Evolutionary conservation across 2,888 invertebrate species (phyloP).

Genomic region (Thysanoteuthis rhombus): DNA sequence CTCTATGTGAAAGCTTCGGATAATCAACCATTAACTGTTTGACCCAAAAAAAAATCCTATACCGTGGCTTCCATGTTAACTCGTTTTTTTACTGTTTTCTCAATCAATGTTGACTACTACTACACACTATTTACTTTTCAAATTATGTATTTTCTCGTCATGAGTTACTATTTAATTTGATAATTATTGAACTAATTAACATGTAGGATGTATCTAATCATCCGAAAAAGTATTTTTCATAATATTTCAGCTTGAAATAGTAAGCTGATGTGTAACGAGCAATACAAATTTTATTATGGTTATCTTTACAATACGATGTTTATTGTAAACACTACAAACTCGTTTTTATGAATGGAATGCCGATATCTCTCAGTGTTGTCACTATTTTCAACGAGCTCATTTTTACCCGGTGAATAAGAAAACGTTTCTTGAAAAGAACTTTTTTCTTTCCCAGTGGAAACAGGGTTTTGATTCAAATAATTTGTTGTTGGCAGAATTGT

Average conservation of each 20-base stretch:
- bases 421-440: neutral
- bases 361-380: neutral
- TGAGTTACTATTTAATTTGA: neutral
- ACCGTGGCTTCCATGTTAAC: neutral
- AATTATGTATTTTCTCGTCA: neutral
- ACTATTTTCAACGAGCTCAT: neutral
- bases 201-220: neutral
- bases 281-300: neutral
- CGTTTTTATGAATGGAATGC: neutral
- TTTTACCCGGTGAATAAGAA: neutral
- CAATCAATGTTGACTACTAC: too few relatives aligned
- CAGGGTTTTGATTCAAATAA: neutral
- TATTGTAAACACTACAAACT: neutral
- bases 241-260: neutral
- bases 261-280: neutral
- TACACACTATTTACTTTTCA: neutral
- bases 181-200: neutral
- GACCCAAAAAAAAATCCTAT: neutral
- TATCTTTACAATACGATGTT: neutral
- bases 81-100: neutral
- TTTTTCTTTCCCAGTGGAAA: neutral
- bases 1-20: neutral
- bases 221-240: neutral
- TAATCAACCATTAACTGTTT: neutral
- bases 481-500: neutral